These are phyloP conservation scores for Entelurus aequoreus DNA, from an alignment of 2,113 vertebrate species.

Conservation along the genomic window DNA sequence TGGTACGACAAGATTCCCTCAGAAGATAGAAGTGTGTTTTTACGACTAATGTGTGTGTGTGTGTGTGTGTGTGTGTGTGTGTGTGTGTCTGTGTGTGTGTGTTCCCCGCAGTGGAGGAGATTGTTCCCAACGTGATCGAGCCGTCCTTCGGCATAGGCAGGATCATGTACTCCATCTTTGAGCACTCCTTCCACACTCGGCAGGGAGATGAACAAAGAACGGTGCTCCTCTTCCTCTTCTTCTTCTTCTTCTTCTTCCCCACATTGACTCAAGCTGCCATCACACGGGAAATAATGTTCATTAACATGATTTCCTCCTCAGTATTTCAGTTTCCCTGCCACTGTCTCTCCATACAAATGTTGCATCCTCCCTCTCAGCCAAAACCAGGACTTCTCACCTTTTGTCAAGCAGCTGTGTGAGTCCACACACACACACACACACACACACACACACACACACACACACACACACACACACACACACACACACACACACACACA, in stretches of 20 bases:
- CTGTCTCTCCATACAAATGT: constrained; percentile 89
- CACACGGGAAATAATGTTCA: too few species aligned
- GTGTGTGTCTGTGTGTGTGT: too few species aligned
- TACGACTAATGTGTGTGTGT: too few species aligned
- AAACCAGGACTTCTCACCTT: constrained; percentile 88
- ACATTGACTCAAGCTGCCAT: neutral
- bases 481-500: too few species aligned
- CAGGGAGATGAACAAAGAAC: constrained; percentile 90
- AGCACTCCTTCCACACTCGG: constrained; percentile 85
- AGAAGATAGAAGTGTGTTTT: too few species aligned
- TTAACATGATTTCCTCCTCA: constrained; percentile 33
- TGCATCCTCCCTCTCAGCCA: constrained; percentile 90
- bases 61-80: neutral
- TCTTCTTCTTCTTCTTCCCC: too few species aligned
- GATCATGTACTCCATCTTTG: constrained; percentile 93
- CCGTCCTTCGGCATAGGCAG: constrained; percentile 92
- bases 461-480: neutral
- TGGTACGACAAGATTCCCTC: constrained; percentile 60
- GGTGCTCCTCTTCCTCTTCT: constrained; percentile 58
- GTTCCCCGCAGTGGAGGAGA: constrained; percentile 82
- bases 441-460: neutral
- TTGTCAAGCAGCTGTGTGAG: constrained; percentile 89
- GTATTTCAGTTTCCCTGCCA: constrained; percentile 91
- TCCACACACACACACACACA: constrained; percentile 19
- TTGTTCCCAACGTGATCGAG: constrained; percentile 89